These are phyloP conservation scores for Euzophera pinguis DNA, from an alignment of 2,888 invertebrate species.

Conservation along the genomic window DNA sequence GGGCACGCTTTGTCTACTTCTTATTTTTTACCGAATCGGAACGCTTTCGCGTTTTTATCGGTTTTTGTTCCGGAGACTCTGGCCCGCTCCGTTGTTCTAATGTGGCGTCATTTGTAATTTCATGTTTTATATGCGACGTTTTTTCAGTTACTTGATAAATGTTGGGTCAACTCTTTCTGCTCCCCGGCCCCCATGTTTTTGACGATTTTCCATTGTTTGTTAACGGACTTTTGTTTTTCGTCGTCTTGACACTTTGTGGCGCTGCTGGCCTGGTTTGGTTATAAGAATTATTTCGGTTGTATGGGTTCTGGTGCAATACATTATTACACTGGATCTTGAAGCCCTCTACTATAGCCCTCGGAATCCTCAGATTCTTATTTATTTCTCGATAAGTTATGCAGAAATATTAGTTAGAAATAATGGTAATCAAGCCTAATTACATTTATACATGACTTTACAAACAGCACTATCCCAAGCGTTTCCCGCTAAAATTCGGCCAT, in stretches of 20 bases:
- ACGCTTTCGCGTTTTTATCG: constrained; percentile 76
- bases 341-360: too few species aligned
- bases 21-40: constrained; percentile 79
- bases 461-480: not conserved
- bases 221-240: not conserved
- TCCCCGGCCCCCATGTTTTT: not conserved
- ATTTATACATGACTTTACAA: too few species aligned
- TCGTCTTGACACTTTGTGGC: not conserved
- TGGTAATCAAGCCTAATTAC: too few species aligned
- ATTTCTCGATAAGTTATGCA: too few species aligned
- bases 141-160: constrained; percentile 54
- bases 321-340: too few species aligned
- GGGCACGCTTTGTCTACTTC: constrained; percentile 74
- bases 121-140: constrained; percentile 52
- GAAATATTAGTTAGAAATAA: too few species aligned
- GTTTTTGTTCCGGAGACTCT: constrained; percentile 78
- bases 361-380: too few species aligned
- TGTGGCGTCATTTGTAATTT: constrained; percentile 74
- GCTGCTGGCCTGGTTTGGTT: too few species aligned
- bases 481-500: not conserved
- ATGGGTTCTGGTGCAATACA: too few species aligned
- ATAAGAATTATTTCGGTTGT: too few species aligned
- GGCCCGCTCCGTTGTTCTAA: constrained; percentile 67
- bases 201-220: constrained; percentile 1
- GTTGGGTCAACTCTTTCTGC: constrained; percentile 44